A percentile compares a stretch with the other conserved stretches of the same genome.
Conservation (phyloP, 2,888 invertebrate genomes). For the Sminthurinus aureus region DNA sequence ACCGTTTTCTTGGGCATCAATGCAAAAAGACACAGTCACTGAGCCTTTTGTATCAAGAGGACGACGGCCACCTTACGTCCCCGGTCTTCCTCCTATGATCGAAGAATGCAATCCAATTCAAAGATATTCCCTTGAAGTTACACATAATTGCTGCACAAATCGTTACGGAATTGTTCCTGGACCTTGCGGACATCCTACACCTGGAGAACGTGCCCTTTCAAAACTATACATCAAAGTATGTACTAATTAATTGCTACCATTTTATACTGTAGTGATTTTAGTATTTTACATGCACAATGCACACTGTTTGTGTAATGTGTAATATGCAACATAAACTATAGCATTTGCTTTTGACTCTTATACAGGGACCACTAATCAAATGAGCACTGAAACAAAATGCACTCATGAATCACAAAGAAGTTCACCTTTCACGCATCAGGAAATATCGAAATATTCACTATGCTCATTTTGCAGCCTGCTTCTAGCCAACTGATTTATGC, state of each 20-base stretch:
- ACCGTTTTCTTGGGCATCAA: slow-evolving; percentile 47
- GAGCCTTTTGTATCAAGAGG: slow-evolving; percentile 36
- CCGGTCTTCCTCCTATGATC: not conserved
- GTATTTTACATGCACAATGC: not conserved
- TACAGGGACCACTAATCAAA: not conserved
- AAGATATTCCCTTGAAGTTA: not conserved
- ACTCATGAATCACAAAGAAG: no score
- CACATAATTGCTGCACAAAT: not conserved
- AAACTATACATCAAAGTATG: slow-evolving; percentile 6
- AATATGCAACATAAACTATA: not conserved
- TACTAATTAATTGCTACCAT: not conserved
- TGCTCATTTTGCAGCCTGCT: no score
- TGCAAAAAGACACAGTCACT: slow-evolving; percentile 44
- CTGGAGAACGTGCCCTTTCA: not conserved
- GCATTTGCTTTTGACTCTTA: not conserved
- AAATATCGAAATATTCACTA: no score
- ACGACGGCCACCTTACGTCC: not conserved
- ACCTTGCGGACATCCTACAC: not conserved
- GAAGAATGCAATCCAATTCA: not conserved
- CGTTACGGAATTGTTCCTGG: not conserved
- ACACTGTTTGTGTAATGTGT: no score
- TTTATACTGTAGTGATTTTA: not conserved
- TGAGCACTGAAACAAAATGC: not conserved
- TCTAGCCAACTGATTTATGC: no score
- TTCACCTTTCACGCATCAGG: no score